phyloP scores from a whole-genome alignment of 2,113 vertebrate species.

The Sceloporus undulatus region DNA sequence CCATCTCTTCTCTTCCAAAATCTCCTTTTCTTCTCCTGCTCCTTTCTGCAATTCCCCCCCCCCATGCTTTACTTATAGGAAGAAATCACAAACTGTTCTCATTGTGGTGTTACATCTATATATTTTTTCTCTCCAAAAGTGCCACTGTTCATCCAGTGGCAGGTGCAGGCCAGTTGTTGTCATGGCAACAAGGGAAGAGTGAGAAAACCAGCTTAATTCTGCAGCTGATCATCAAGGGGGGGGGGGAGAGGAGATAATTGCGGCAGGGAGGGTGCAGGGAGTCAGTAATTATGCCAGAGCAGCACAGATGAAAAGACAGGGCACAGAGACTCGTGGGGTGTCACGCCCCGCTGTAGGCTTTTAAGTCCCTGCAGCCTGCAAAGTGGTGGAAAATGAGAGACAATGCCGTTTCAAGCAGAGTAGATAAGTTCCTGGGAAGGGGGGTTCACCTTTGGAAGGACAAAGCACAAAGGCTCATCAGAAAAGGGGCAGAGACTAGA shows the following conservation, averaged over 20 bases:
- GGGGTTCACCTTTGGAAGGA: background rate
- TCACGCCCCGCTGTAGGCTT: constrained; percentile 2
- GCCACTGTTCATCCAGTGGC: constrained; percentile 66
- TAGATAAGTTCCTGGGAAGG: constrained; percentile 14
- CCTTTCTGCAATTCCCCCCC: background rate
- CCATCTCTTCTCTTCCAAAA: background rate
- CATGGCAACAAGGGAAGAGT: constrained; percentile 66
- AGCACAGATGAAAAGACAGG: constrained; percentile 55
- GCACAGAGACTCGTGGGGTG: constrained; percentile 46
- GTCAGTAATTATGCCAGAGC: constrained; percentile 56
- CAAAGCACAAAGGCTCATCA: background rate
- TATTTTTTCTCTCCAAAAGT: constrained; percentile 53
- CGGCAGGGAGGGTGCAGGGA: constrained; percentile 56
- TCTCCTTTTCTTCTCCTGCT: background rate
- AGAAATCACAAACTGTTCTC: background rate
- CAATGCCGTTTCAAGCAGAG: constrained; percentile 26
- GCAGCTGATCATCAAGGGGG: constrained; percentile 72
- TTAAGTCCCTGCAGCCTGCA: constrained; percentile 33
- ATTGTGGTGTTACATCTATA: background rate
- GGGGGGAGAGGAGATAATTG: constrained; percentile 61
- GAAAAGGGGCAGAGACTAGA: background rate
- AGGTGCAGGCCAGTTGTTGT: constrained; percentile 71
- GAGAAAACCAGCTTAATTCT: constrained; percentile 67
- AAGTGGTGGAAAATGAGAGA: constrained; percentile 45
- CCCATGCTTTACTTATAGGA: background rate